phyloP scores from a whole-genome alignment of 92 coral and sea anemone species.

The Phenganax marumi region DNA sequence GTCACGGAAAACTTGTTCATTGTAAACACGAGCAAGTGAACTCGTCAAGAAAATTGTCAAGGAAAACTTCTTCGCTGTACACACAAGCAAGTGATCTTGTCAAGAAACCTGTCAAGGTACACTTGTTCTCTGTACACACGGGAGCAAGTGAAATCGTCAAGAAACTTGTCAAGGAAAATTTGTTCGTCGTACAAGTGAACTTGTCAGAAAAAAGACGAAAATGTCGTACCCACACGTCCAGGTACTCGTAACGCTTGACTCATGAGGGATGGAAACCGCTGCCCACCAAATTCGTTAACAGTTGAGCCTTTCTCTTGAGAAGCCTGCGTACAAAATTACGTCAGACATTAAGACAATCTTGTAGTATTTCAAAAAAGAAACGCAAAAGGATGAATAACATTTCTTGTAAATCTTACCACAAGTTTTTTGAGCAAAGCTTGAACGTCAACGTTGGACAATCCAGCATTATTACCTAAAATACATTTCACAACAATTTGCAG shows the following conservation, averaged over 20 bases:
- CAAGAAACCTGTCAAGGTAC: neutral
- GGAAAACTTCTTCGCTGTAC: too few relatives aligned
- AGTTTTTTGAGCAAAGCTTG: constrained; percentile 33
- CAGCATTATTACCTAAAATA: constrained; percentile 19
- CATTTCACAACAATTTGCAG: neutral
- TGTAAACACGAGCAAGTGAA: too few relatives aligned
- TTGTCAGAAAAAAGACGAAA: neutral
- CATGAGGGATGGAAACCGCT: constrained; percentile 38
- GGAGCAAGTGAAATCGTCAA: too few relatives aligned
- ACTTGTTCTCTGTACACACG: too few relatives aligned
- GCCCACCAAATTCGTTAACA: constrained; percentile 15
- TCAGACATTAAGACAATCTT: too few relatives aligned
- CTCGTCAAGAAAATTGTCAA: too few relatives aligned
- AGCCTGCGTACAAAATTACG: neutral
- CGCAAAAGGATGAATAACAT: neutral
- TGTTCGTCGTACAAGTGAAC: neutral
- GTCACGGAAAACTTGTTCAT: too few relatives aligned
- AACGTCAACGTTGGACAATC: constrained; percentile 40
- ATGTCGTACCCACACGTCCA: constrained; percentile 17
- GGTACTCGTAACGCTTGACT: constrained; percentile 21
- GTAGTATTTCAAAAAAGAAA: too few relatives aligned
- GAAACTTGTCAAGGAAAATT: too few relatives aligned
- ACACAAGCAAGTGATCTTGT: neutral
- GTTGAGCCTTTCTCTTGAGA: constrained; percentile 16
- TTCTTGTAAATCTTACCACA: neutral